These are phyloP conservation scores for Diplolepis rosae DNA, from an alignment of 2,888 invertebrate genomes.

Conservation along the genomic window DNA sequence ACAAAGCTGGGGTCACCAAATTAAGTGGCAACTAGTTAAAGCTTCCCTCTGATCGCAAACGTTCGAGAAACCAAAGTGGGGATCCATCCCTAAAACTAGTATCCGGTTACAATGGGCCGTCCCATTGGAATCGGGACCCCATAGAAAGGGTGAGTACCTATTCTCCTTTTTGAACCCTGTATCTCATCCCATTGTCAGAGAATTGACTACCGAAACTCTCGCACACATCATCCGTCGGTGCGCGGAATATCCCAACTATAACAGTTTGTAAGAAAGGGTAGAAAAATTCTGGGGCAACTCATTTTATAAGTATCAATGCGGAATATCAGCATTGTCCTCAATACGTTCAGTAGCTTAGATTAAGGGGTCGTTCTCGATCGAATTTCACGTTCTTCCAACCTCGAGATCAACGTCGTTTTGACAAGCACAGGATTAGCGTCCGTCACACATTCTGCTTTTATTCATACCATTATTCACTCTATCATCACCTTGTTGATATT, in stretches of 20 bases:
- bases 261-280: constrained; percentile 51
- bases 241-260: constrained; percentile 33
- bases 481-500: constrained; percentile 22
- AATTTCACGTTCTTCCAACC: constrained; percentile 57
- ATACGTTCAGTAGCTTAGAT: constrained; percentile 47
- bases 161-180: not conserved
- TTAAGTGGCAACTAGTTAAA: constrained; percentile 72
- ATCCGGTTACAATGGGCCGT: constrained; percentile 67
- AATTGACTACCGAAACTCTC: constrained; percentile 64
- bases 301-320: constrained; percentile 65
- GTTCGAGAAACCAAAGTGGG: constrained; percentile 33
- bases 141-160: constrained; percentile 46
- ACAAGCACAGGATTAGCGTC: constrained; percentile 67
- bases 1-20: constrained; percentile 60
- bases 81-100: constrained; percentile 49
- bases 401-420: constrained; percentile 62
- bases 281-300: constrained; percentile 50
- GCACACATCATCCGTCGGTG: constrained; percentile 23
- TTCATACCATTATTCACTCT: constrained; percentile 12
- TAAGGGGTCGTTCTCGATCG: constrained; percentile 44
- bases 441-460: constrained; percentile 33
- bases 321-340: constrained; percentile 66
- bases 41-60: constrained; percentile 47
- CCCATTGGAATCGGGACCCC: constrained; percentile 51
- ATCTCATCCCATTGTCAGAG: constrained; percentile 58